Percentiles rank a stretch among this genome's conserved stretches.
Conservation (phyloP, 2,113 vertebrate genomes). For the Accipiter cooperii region DNA sequence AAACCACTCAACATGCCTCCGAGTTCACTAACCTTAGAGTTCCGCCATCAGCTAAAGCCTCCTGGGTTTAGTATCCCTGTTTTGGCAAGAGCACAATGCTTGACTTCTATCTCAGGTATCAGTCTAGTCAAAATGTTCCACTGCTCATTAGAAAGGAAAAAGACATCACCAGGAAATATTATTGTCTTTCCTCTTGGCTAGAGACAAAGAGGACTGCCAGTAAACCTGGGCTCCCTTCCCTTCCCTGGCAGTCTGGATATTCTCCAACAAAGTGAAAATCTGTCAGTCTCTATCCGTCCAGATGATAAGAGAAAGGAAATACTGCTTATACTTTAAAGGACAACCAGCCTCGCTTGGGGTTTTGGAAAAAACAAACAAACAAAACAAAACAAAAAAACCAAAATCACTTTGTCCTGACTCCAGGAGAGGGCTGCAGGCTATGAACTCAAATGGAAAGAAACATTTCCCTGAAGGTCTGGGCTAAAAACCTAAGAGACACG, state of each 20-base stretch:
- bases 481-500: not conserved
- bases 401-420: not conserved
- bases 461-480: not conserved
- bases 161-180: not conserved
- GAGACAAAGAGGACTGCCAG: not conserved
- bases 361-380: not conserved
- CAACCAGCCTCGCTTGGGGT: not conserved
- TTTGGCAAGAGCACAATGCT: not conserved
- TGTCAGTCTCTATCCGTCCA: not conserved
- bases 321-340: not conserved
- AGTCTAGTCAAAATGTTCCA: not conserved
- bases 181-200: not conserved
- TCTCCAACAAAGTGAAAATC: not conserved
- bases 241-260: not conserved
- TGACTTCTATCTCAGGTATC: not conserved
- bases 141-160: not conserved
- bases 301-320: not conserved
- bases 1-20: not conserved
- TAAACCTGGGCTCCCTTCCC: not conserved
- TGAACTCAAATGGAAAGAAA: not conserved
- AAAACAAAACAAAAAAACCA: not conserved
- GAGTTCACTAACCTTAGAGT: not conserved
- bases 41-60: not conserved
- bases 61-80: not conserved
- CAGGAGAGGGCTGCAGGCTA: not conserved